phyloP scores from a whole-genome alignment of 2,113 vertebrate species.

The Larimichthys polyactis region DNA sequence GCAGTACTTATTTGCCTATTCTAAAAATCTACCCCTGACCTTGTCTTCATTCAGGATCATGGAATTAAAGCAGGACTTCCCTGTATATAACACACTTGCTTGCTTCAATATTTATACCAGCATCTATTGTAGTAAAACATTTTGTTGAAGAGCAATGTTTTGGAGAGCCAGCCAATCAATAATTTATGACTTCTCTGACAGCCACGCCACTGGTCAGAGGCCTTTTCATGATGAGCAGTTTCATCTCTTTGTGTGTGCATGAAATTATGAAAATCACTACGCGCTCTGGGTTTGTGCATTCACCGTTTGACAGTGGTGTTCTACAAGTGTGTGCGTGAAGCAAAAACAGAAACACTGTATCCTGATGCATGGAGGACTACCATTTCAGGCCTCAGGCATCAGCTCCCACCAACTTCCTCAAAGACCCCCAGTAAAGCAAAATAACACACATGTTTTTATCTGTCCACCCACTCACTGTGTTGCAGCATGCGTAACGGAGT shows the following conservation, averaged over 20 bases:
- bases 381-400: constrained; percentile 70
- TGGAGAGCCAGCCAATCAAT: constrained; percentile 66
- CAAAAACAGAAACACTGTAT: constrained; percentile 49
- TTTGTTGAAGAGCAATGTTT: constrained; percentile 70
- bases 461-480: constrained; percentile 39
- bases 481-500: constrained; percentile 58
- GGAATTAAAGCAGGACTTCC: constrained; percentile 33
- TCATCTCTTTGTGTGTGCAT: constrained; percentile 28
- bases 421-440: constrained; percentile 61
- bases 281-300: constrained; percentile 49
- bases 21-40: constrained; percentile 18
- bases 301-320: constrained; percentile 17
- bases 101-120: constrained; percentile 60
- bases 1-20: neutral
- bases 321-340: constrained; percentile 20
- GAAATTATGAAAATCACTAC: constrained; percentile 14
- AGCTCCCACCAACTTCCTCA: constrained; percentile 59
- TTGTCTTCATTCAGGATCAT: constrained; percentile 47
- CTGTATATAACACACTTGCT: constrained; percentile 21
- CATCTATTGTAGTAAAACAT: constrained; percentile 69
- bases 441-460: constrained; percentile 58
- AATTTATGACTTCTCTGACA: constrained; percentile 73
- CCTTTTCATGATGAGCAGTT: constrained; percentile 68
- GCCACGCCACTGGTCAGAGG: constrained; percentile 58
- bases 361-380: constrained; percentile 57